Evolutionary conservation across 1,140 invertebrate genomes (phyloP), one percentile per base, ranked within the genome.

Genomic region (Drosophila lacertosa): DNA sequence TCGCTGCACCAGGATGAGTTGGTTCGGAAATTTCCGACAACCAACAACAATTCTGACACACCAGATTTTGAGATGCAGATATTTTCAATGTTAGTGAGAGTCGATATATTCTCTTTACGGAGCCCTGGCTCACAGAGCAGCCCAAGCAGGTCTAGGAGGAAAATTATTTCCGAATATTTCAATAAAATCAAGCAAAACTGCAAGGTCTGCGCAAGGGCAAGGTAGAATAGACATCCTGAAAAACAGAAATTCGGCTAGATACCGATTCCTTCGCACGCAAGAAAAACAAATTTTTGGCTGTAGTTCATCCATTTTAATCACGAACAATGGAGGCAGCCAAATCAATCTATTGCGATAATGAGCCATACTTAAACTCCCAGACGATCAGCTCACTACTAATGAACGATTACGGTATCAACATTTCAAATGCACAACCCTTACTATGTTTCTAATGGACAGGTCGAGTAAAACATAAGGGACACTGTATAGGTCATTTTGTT

Each of bases 331-430:
- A 44, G 4, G 15, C 9, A 13, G 45, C 15, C 3, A 62, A 20
- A 16, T 1, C 16, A 7, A 29, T 45, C 2, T 58, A 58, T 4
- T 45, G 55, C 9, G 40, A 45, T 29, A 58, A 45, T 33, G 29
- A 57, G 1, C 40, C 40, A 1, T 44, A 16, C 9, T 22, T 50
- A 13, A 50, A 42, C 1, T 50, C 35, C 11, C 13, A 62, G 0
- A 50, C 33, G n/a, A 50, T 48, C 7, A 16, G 11, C 15, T 11
- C 29, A 1, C 33, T 58, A 7, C 16, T 58, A 3, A 15, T n/a
- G 2, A 59, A 58, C 24, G 32, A 44, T 15, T 44, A 22, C 32
- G 54, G 24, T 7, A 39, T 57, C 11, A 57, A 13, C 29, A 24
- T 35, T 42, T 11, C 24, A n/a, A 58, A 58, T 3, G 40, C 55